phyloP scores from a whole-genome alignment of 2,113 vertebrate species.

The Geococcyx californianus region DNA sequence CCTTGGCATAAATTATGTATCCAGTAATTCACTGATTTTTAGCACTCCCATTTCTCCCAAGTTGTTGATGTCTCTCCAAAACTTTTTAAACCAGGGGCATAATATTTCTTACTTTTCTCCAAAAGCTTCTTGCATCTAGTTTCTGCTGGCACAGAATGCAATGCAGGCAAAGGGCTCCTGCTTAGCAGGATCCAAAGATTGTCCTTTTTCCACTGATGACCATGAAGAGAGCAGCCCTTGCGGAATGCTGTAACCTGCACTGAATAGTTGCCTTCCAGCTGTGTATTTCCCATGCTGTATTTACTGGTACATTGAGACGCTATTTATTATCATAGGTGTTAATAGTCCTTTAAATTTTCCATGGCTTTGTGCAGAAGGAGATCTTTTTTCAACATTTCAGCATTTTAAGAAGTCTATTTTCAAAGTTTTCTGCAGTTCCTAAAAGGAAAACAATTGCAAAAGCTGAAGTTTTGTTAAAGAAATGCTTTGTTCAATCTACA shows the following conservation, averaged over 20 bases:
- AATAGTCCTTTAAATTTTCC: neutral
- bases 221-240: neutral
- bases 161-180: neutral
- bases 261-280: neutral
- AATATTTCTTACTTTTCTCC: neutral
- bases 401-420: neutral
- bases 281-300: neutral
- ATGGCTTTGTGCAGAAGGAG: neutral
- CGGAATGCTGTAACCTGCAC: neutral
- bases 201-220: neutral
- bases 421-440: neutral
- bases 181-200: neutral
- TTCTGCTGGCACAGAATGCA: neutral
- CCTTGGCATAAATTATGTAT: neutral
- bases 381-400: neutral
- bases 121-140: neutral
- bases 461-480: neutral
- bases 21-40: conserved; percentile 5
- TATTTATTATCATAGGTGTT: neutral
- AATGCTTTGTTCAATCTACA: neutral
- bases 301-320: neutral
- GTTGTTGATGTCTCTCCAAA: conserved; percentile 9
- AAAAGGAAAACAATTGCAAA: neutral
- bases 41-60: neutral
- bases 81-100: neutral